Conservation (phyloP, 2,888 invertebrate genomes). For the Alloscopus bannaensis region DNA sequence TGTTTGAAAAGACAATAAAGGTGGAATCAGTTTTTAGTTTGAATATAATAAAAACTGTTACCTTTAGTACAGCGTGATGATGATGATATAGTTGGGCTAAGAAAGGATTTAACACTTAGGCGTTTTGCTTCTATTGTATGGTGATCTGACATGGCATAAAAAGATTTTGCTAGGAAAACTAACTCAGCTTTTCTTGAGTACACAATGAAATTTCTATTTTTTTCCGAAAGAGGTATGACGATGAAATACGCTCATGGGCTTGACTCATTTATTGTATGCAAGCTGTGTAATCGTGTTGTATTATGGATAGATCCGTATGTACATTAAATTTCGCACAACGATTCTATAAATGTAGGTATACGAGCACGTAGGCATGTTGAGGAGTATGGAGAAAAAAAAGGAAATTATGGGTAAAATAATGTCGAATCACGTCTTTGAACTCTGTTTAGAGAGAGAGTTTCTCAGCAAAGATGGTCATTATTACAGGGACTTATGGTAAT, state of each 20-base stretch:
- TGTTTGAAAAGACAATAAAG: constrained; percentile 61
- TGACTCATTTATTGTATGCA: too few relatives aligned
- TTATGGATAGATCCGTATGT: too few relatives aligned
- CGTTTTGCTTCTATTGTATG: background rate
- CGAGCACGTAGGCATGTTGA: too few relatives aligned
- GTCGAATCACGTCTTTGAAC: constrained; percentile 18
- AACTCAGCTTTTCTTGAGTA: too few relatives aligned
- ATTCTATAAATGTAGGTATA: too few relatives aligned
- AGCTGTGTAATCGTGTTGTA: too few relatives aligned
- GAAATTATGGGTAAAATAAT: constrained; percentile 19
- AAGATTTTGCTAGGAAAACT: constrained; percentile 2
- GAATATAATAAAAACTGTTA: constrained; percentile 52
- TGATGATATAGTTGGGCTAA: constrained; percentile 25
- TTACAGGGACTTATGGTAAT: constrained; percentile 49
- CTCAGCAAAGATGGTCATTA: constrained; percentile 18
- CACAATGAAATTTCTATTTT: too few relatives aligned
- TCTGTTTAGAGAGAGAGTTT: constrained; percentile 1
- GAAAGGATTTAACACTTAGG: background rate
- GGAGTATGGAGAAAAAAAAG: too few relatives aligned
- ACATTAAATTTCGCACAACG: too few relatives aligned
- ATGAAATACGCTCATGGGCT: too few relatives aligned
- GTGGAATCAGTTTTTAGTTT: constrained; percentile 20
- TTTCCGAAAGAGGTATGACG: too few relatives aligned
- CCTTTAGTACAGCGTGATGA: constrained; percentile 49
- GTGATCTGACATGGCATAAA: constrained; percentile 14